These are phyloP conservation scores for Leptopilina myrica DNA, from an alignment of 2,888 invertebrate species.

Conservation along the genomic window DNA sequence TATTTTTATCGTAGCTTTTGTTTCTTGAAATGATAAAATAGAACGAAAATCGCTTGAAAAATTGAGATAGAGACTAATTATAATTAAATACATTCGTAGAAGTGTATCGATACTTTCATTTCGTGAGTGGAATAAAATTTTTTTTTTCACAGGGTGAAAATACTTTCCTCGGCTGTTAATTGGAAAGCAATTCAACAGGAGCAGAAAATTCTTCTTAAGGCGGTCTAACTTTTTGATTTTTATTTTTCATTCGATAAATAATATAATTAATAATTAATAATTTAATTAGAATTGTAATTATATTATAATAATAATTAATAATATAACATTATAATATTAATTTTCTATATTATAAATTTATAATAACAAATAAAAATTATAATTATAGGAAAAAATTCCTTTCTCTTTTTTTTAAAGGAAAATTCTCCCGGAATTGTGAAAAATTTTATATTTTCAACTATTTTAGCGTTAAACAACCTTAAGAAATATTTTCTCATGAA, in stretches of 20 bases:
- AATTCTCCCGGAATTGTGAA: no score
- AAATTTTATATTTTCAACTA: not conserved
- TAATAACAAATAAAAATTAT: no score
- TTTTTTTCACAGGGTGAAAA: not conserved
- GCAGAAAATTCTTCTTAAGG: not conserved
- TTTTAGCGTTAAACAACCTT: not conserved
- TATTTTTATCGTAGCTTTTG: not conserved
- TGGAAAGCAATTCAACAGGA: not conserved
- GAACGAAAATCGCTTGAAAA: not conserved
- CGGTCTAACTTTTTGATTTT: not conserved
- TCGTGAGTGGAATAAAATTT: not conserved
- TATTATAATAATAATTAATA: no score
- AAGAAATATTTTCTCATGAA: not conserved
- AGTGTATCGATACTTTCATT: slow-evolving; percentile 11
- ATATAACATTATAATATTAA: no score
- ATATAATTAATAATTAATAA: no score
- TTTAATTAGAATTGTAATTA: no score
- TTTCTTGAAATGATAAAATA: not conserved
- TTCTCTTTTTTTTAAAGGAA: no score
- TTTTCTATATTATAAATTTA: no score
- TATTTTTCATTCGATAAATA: not conserved
- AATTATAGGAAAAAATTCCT: no score
- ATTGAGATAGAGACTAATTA: slow-evolving; percentile 8
- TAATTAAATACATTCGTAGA: not conserved
- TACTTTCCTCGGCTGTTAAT: not conserved